Evolutionary conservation across 2,113 vertebrate genomes (phyloP).

Genomic region (Cathartes aura): DNA sequence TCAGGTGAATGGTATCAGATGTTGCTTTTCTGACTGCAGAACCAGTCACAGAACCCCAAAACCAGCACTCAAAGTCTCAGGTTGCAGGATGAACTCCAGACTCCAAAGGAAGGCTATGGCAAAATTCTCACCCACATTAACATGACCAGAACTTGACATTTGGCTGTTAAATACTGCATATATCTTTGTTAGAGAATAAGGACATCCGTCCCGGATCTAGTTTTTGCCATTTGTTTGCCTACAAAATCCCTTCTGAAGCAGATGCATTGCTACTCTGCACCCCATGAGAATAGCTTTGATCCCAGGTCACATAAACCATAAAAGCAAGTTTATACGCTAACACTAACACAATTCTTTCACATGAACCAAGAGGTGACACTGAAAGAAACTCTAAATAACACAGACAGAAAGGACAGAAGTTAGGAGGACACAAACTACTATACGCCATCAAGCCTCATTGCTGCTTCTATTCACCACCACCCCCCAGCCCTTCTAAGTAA

Average conservation of each 20-base stretch:
- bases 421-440: not conserved
- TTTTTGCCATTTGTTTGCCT: conserved; percentile 20
- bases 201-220: not conserved
- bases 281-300: not conserved
- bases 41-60: not conserved
- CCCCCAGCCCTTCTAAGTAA: not conserved
- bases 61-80: not conserved
- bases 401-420: not conserved
- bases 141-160: not conserved
- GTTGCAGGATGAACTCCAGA: not conserved
- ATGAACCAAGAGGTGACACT: not conserved
- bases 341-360: conserved; percentile 17
- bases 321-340: not conserved
- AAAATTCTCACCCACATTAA: not conserved
- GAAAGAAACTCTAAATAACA: not conserved
- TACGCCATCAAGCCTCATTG: not conserved
- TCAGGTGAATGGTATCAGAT: not conserved
- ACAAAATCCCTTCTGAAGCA: not conserved
- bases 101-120: not conserved
- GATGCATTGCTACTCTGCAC: not conserved
- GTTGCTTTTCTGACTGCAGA: not conserved
- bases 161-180: not conserved
- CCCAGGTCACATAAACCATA: not conserved
- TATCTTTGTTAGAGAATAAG: not conserved
- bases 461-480: not conserved